Conservation (phyloP, 2,888 invertebrate species). For the Anoncus sp. region DNA sequence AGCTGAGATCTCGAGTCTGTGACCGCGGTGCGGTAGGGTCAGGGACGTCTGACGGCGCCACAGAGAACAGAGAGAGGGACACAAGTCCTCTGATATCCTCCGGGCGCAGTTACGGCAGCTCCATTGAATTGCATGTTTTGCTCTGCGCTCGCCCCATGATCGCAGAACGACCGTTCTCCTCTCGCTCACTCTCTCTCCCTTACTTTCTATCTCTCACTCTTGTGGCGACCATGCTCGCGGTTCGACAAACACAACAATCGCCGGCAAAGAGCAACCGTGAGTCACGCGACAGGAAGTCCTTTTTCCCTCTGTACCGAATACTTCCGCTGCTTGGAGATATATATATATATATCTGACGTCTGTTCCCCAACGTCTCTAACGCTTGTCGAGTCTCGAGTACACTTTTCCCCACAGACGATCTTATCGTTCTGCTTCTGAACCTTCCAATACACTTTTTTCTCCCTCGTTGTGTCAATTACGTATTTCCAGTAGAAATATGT, state of each 20-base stretch:
- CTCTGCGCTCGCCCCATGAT: conserved; percentile 34
- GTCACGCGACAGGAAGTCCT: conserved; percentile 78
- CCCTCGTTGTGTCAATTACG: too few relatives aligned
- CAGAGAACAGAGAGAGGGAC: conserved; percentile 32
- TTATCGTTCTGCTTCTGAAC: too few relatives aligned
- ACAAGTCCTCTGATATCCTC: conserved; percentile 48
- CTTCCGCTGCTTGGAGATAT: conserved; percentile 67
- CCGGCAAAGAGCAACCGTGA: conserved; percentile 68
- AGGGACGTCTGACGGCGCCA: conserved; percentile 69
- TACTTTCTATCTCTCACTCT: conserved; percentile 5
- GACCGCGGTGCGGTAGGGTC: conserved; percentile 66
- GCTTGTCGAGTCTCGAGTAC: too few relatives aligned
- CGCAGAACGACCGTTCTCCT: conserved; percentile 40
- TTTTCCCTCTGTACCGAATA: conserved; percentile 67
- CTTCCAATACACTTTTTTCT: too few relatives aligned
- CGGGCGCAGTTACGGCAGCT: conserved; percentile 52
- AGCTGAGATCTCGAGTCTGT: conserved; percentile 62
- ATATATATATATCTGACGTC: too few relatives aligned
- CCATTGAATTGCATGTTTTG: conserved; percentile 36
- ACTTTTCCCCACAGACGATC: too few relatives aligned
- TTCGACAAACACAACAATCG: conserved; percentile 58
- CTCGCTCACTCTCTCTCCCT: background rate
- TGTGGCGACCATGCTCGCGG: conserved; percentile 38
- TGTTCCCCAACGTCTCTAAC: too few relatives aligned
- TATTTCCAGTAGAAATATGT: too few relatives aligned